Percentiles rank a stretch among this genome's conserved stretches.
phyloP scores from a whole-genome alignment of 2,113 vertebrate species.

The Prinia subflava region DNA sequence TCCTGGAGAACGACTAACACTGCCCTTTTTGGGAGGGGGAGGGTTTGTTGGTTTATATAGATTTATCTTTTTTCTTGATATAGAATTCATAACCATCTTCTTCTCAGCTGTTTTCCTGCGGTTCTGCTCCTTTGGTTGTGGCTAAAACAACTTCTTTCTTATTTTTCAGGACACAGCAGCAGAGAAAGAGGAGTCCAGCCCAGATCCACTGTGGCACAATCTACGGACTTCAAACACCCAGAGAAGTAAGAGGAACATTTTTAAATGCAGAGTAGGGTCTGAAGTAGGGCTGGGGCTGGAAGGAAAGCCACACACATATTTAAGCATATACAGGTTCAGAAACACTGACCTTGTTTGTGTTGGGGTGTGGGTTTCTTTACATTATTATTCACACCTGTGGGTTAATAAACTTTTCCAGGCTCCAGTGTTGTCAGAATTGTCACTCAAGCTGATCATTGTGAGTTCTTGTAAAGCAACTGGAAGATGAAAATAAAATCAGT shows the following conservation, averaged over 20 bases:
- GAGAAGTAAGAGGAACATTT: constrained; percentile 33
- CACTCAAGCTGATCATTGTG: not conserved
- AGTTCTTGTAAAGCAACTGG: not conserved
- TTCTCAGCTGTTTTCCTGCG: not conserved
- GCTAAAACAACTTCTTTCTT: not conserved
- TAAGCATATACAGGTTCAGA: not conserved
- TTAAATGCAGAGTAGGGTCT: not conserved
- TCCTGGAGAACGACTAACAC: not conserved
- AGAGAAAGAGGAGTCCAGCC: not conserved
- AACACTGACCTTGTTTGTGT: not conserved
- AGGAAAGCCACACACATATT: not conserved
- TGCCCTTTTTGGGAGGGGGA: not conserved
- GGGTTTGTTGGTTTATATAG: not conserved
- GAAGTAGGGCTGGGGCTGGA: not conserved
- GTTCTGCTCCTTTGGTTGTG: not conserved
- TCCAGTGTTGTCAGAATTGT: not conserved
- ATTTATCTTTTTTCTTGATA: not conserved
- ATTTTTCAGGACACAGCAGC: constrained; percentile 13
- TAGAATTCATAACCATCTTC: not conserved
- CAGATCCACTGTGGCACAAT: constrained; percentile 31
- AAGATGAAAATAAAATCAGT: not conserved
- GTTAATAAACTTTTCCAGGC: not conserved
- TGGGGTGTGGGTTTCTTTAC: not conserved
- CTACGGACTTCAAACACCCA: not conserved
- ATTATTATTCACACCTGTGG: not conserved